phyloP scores from a whole-genome alignment of 2,113 vertebrate species.

The Leiothrix lutea region DNA sequence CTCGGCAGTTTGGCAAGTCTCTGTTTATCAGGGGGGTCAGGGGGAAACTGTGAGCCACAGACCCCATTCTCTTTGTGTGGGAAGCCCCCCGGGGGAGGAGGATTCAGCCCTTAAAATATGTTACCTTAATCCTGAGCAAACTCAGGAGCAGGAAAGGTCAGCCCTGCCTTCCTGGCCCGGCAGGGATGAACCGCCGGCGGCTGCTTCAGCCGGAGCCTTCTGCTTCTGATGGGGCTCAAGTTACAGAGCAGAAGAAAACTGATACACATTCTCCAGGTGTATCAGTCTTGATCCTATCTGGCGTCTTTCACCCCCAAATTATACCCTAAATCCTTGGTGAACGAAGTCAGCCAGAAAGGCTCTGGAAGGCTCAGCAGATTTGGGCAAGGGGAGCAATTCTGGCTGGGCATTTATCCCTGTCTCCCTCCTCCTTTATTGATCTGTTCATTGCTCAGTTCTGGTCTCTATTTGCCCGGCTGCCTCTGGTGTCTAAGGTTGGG shows the following conservation, averaged over 20 bases:
- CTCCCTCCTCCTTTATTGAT: not conserved
- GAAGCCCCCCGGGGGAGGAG: not conserved
- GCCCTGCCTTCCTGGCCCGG: not conserved
- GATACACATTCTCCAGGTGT: slow-evolving; percentile 32
- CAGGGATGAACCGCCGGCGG: not conserved
- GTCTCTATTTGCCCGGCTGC: not conserved
- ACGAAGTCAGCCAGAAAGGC: slow-evolving; percentile 12
- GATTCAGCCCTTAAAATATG: slow-evolving; percentile 14
- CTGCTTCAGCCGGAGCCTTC: not conserved
- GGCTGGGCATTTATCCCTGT: not conserved
- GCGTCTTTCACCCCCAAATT: slow-evolving; percentile 46
- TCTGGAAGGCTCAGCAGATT: not conserved
- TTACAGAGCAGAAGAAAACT: slow-evolving; percentile 21
- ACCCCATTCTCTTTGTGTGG: not conserved
- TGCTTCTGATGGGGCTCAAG: not conserved
- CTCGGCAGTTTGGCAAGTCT: not conserved
- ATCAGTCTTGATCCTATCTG: slow-evolving; percentile 48
- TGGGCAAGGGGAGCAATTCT: not conserved
- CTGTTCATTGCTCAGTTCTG: not conserved
- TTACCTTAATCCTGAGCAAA: slow-evolving; percentile 52
- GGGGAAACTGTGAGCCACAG: not conserved
- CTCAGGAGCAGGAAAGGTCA: slow-evolving; percentile 39
- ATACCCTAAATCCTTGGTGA: slow-evolving; percentile 18
- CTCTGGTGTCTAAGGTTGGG: not conserved
- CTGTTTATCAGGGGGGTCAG: not conserved